Evolutionary conservation across 2,113 vertebrate species (phyloP), one percentile per base, ranked within the genome.

Genomic region (Serinus canaria): DNA sequence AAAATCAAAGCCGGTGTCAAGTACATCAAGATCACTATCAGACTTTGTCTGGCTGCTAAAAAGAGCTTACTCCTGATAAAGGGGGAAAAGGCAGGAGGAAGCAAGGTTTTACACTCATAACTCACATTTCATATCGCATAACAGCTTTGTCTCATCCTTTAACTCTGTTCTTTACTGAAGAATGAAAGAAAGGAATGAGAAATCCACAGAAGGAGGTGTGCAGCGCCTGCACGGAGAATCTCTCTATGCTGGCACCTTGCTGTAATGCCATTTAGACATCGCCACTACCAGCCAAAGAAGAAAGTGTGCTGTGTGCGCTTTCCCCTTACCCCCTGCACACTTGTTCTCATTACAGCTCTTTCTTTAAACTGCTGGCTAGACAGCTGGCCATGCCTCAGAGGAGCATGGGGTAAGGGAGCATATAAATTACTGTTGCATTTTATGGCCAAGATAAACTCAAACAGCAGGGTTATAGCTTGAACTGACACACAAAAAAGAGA

Each of bases 351-450:
- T 98, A 97, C 87, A 92, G 90, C 89, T 95, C 96, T 97, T 97
- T 97, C 97, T 98, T 97, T 96, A 98, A 98, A 97, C 97, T 97
- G 97, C 96, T 91, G 97, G 95, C 97, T 97, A 97, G 97, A 98
- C 97, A 97, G 96, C 97, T 98, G 97, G 97, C 97, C 96, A 82
- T 92, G 96, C 96, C 97, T 97, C 97, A 72, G 95, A 97, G 96
- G 97, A 98, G 88, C 4, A 2, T 63, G 31, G 70, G 93, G 93
- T 90, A 87, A 94, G 92, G 92, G 82, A 97, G 96, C 95, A 94
- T 98, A 97, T 97, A 98, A 98, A 98, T 98, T 98, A 97, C 97
- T 97, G 91, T 94, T 97, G 96, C 96, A 31, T 98, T 98, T 98
- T 98, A 98, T 63, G 55, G 97, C 96, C 95, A 97, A 98, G 97